phyloP scores from a whole-genome alignment of 2,113 vertebrate genomes.

The Gracilinanus agilis region DNA sequence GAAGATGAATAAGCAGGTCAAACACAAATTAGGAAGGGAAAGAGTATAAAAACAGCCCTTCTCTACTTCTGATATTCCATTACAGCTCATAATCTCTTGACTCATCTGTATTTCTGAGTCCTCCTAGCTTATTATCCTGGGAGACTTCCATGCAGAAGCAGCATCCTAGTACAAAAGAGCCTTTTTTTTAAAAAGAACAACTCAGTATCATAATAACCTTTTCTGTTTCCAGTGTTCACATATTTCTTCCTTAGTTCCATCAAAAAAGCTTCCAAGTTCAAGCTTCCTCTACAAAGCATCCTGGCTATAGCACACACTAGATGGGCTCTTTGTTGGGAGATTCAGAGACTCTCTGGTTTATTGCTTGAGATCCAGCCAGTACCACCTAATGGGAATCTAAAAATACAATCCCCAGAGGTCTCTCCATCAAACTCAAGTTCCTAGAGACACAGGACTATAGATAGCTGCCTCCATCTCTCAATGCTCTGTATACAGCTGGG shows the following conservation, averaged over 20 bases:
- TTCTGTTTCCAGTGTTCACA: not conserved
- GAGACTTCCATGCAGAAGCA: conserved; percentile 4
- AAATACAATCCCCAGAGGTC: not conserved
- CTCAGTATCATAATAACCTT: not conserved
- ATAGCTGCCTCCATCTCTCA: not conserved
- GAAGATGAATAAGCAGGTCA: not conserved
- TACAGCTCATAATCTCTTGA: not conserved
- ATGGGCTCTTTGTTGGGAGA: not conserved
- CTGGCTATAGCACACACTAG: not conserved
- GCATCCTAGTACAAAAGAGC: not conserved
- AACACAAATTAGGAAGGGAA: conserved; percentile 27
- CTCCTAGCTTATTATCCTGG: conserved; percentile 3
- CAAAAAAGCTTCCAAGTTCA: not conserved
- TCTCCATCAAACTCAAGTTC: not conserved
- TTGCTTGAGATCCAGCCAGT: not conserved
- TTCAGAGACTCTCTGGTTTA: not conserved
- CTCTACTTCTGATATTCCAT: not conserved
- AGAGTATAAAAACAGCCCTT: not conserved
- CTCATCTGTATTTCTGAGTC: not conserved
- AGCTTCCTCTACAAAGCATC: not conserved
- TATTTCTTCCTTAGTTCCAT: not conserved
- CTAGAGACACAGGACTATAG: not conserved
- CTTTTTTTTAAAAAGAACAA: not conserved
- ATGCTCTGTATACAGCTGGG: not conserved
- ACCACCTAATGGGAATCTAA: not conserved